A percentile compares a stretch with the other conserved stretches of the same genome.
Evolutionary conservation across 2,888 invertebrate genomes (phyloP).

Genomic region (Luperina testacea): DNA sequence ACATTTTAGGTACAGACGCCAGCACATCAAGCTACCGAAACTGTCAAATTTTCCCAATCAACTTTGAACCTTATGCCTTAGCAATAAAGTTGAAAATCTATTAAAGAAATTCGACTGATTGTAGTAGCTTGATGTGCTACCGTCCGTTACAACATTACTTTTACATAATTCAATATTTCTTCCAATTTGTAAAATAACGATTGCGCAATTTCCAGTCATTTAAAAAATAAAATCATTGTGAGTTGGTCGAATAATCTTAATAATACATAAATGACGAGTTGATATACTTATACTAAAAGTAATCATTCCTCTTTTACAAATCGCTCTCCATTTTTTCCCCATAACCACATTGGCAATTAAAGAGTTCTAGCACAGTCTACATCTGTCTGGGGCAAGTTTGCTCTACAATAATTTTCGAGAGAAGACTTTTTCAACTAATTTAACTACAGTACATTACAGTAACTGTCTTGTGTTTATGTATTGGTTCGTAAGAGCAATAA

Average conservation of each 20-base stretch:
- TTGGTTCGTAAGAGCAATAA: constrained; percentile 20
- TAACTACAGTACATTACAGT: neutral
- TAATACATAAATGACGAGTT: neutral
- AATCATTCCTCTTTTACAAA: constrained; percentile 14
- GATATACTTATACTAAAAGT: neutral
- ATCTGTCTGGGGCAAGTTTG: neutral
- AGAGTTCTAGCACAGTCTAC: constrained; percentile 13
- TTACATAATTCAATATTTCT: constrained; percentile 5
- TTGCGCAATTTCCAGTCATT: constrained; percentile 13
- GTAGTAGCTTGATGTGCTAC: too few relatives aligned
- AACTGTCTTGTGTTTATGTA: neutral
- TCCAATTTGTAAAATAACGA: neutral
- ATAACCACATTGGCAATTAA: neutral
- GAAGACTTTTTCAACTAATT: neutral
- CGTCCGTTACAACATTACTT: neutral
- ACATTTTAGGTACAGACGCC: constrained; percentile 3
- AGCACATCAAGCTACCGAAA: too few relatives aligned
- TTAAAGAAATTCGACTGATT: too few relatives aligned
- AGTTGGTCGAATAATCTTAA: neutral
- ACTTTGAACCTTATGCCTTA: too few relatives aligned
- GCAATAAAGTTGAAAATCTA: too few relatives aligned
- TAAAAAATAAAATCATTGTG: neutral
- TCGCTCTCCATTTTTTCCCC: neutral
- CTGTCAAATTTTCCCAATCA: too few relatives aligned
- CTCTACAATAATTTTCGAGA: neutral